Evolutionary conservation across 2,797 vertebrate genomes (phyloP).

Genomic region (Delichon dasypus): DNA sequence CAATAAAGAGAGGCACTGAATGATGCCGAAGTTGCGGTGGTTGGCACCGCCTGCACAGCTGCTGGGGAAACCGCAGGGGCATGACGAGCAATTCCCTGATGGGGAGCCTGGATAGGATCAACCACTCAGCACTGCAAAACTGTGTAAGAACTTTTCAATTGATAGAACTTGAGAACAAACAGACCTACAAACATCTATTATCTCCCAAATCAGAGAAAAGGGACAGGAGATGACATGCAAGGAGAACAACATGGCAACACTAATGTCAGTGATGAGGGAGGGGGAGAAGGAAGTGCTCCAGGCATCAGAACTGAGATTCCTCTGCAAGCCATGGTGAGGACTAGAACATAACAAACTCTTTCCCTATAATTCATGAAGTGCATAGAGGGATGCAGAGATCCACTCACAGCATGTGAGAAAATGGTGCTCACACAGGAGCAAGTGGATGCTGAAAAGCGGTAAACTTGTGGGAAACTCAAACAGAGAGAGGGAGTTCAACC

Average conservation of each 20-base stretch:
- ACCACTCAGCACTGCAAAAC: too few species aligned
- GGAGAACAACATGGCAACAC: not conserved
- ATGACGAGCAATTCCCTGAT: rapidly evolving
- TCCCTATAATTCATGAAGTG: not conserved
- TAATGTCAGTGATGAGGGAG: rapidly evolving
- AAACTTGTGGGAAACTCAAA: rapidly evolving
- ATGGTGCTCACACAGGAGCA: rapidly evolving
- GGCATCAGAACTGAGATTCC: not conserved
- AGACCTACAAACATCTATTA: not conserved
- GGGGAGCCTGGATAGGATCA: rapidly evolving
- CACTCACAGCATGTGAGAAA: too few species aligned
- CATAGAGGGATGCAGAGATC: too few species aligned
- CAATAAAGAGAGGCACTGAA: not conserved
- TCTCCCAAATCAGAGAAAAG: not conserved
- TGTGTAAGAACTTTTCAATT: not conserved
- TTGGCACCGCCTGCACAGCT: not conserved
- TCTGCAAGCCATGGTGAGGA: not conserved
- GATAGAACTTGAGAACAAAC: not conserved
- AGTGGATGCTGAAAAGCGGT: not conserved
- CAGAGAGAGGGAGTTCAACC: not conserved
- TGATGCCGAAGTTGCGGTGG: rapidly evolving
- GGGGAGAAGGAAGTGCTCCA: not conserved
- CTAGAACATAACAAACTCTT: not conserved
- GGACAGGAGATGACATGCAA: rapidly evolving
- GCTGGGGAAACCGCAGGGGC: too few species aligned